A percentile compares a stretch with the other conserved stretches of the same genome.
phyloP scores from a whole-genome alignment of 2,113 vertebrate genomes.

The Chlorodrepanis virens region DNA sequence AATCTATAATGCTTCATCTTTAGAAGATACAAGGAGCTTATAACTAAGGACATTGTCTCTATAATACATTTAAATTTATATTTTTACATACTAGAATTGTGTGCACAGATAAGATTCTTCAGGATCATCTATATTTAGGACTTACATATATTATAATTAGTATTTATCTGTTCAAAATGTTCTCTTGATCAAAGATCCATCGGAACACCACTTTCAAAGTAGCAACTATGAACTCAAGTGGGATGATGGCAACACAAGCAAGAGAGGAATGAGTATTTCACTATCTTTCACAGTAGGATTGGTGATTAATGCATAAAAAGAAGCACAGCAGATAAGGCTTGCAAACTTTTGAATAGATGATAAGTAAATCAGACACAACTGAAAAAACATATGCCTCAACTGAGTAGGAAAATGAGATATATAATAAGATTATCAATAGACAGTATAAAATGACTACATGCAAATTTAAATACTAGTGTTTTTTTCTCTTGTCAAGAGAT shows the following conservation, averaged over 20 bases:
- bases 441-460: neutral
- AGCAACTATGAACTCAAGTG: neutral
- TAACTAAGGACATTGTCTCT: neutral
- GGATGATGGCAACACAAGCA: neutral
- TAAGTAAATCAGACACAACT: neutral
- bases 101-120: neutral
- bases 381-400: neutral
- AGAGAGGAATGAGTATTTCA: neutral
- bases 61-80: neutral
- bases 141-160: neutral
- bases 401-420: neutral
- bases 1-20: neutral
- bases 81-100: neutral
- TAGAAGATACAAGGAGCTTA: neutral
- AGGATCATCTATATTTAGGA: neutral
- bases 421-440: neutral
- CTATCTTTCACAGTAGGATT: neutral
- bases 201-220: neutral
- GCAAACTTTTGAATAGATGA: neutral
- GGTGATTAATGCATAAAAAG: neutral
- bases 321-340: neutral
- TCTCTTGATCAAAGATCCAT: neutral
- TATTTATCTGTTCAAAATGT: neutral
- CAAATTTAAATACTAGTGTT: neutral
- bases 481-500: neutral